A percentile compares a stretch with the other conserved stretches of the same genome.
These are phyloP conservation scores for Pseudopleuronectes americanus DNA, from an alignment of 2,797 vertebrate species.

Conservation along the genomic window DNA sequence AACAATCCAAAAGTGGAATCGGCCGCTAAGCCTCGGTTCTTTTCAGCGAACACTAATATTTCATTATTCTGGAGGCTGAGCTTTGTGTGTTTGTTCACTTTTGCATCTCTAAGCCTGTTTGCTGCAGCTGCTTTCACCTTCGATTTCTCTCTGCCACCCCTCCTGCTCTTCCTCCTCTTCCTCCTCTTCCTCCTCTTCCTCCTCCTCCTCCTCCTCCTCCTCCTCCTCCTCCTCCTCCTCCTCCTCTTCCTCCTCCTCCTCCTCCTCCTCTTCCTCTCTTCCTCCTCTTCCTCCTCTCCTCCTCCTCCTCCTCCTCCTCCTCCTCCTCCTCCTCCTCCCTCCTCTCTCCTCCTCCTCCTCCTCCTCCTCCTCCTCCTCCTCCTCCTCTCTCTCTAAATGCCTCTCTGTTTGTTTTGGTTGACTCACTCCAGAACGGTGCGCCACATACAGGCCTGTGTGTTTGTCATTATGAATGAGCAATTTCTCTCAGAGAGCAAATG, in stretches of 20 bases:
- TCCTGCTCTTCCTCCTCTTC: too few species aligned
- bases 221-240: not conserved
- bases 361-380: not conserved
- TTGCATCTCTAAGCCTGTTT: slow-evolving; percentile 37
- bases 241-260: not conserved
- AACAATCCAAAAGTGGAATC: not conserved
- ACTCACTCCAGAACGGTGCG: slow-evolving; percentile 31
- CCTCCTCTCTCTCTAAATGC: not conserved
- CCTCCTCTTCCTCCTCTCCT: not conserved
- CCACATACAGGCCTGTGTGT: slow-evolving; percentile 49
- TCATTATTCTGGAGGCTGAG: slow-evolving; percentile 21
- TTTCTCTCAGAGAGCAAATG: slow-evolving; percentile 26
- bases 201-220: not conserved
- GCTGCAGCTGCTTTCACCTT: slow-evolving; percentile 33
- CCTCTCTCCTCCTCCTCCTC: not conserved
- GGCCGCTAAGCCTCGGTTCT: not conserved
- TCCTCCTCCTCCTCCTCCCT: not conserved
- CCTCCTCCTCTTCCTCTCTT: not conserved
- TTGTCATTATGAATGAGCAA: slow-evolving; percentile 55
- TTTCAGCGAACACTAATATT: slow-evolving; percentile 12
- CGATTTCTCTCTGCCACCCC: slow-evolving; percentile 12
- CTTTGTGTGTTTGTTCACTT: slow-evolving; percentile 13
- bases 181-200: not conserved
- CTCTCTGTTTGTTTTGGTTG: slow-evolving; percentile 54
- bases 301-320: not conserved